Evolutionary conservation across 2,888 invertebrate genomes (phyloP).

Genomic region (Pristionchus arcanus): DNA sequence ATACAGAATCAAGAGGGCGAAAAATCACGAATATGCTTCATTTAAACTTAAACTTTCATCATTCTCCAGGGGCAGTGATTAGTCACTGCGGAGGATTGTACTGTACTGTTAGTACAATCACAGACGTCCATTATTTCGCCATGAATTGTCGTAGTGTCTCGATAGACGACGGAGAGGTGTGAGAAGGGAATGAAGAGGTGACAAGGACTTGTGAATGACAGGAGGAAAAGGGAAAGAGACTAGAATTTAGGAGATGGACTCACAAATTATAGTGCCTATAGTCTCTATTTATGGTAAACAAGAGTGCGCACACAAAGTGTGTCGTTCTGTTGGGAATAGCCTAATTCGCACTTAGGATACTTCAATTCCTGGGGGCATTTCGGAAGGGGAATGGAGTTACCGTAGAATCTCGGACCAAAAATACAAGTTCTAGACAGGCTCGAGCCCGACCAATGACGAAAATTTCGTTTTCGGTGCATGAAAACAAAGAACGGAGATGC

Average conservation of each 20-base stretch:
- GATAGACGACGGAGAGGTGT: not conserved
- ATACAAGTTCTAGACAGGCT: not conserved
- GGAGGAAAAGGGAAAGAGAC: not conserved
- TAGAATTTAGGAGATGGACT: not conserved
- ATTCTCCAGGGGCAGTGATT: too few species aligned
- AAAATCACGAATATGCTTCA: too few species aligned
- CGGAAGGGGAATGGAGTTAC: not conserved
- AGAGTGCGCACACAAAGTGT: not conserved
- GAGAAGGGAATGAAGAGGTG: not conserved
- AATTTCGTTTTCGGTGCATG: not conserved
- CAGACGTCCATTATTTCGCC: not conserved
- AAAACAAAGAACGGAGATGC: not conserved
- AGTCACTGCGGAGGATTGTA: too few species aligned
- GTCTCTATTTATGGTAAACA: not conserved
- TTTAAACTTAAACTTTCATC: too few species aligned
- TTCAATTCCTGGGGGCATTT: not conserved
- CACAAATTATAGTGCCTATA: not conserved
- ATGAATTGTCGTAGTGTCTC: not conserved
- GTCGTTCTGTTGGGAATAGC: not conserved
- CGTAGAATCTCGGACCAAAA: not conserved
- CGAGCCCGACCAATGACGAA: not conserved
- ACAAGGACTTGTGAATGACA: not conserved
- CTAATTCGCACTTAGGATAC: not conserved
- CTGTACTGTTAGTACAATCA: not conserved
- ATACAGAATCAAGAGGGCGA: too few species aligned